These are phyloP conservation scores for Macrobrachium nipponense DNA, from an alignment of 1,140 invertebrate species.

Conservation along the genomic window DNA sequence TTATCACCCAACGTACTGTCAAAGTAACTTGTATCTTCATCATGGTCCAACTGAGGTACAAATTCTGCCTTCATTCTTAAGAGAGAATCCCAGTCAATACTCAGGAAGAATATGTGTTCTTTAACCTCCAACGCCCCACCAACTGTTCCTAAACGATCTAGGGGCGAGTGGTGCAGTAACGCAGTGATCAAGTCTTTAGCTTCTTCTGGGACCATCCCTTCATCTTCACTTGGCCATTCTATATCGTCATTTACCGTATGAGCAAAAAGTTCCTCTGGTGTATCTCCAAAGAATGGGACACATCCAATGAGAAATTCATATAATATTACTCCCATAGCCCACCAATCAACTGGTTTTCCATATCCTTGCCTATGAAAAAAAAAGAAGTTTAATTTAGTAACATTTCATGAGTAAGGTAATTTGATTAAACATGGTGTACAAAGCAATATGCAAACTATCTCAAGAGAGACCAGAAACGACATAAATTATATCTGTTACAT, in stretches of 20 bases:
- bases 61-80: constrained; percentile 98
- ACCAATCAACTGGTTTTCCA: constrained; percentile 99
- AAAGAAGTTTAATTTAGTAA: constrained; percentile 44
- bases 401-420: constrained; percentile 5
- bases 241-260: constrained; percentile 98
- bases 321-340: constrained; percentile 99
- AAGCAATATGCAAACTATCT: too few species aligned
- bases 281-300: constrained; percentile 99
- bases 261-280: constrained; percentile 97
- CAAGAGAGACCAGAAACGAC: not conserved
- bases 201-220: constrained; percentile 89
- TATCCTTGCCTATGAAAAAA: constrained; percentile 77
- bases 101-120: constrained; percentile 89
- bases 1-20: constrained; percentile 79
- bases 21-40: constrained; percentile 99
- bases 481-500: not conserved
- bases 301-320: constrained; percentile 99
- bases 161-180: constrained; percentile 90
- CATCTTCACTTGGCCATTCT: constrained; percentile 94
- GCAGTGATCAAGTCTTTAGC: constrained; percentile 92
- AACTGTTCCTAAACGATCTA: constrained; percentile 90
- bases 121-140: constrained; percentile 95
- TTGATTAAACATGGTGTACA: too few species aligned
- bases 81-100: constrained; percentile 95
- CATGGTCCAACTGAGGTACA: constrained; percentile 96